These are phyloP conservation scores for Melanerpes formicivorus DNA, from an alignment of 2,113 vertebrate species.

Conservation along the genomic window DNA sequence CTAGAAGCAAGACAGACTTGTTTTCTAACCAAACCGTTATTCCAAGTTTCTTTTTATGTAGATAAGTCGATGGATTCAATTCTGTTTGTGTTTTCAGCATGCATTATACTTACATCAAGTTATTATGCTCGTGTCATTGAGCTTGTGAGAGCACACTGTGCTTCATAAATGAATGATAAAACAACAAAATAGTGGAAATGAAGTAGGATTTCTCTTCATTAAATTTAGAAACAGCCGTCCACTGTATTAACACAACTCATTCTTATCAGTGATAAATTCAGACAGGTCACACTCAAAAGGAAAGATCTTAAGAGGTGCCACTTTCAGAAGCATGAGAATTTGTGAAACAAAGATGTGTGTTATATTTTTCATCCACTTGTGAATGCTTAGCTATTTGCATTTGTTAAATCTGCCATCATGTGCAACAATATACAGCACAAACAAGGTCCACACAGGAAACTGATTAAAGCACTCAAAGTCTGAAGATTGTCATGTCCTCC, in stretches of 20 bases:
- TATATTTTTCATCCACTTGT: neutral
- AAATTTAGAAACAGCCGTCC: slow-evolving; percentile 7
- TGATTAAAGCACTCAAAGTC: slow-evolving; percentile 54
- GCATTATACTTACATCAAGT: slow-evolving; percentile 21
- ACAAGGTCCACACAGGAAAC: slow-evolving; percentile 13
- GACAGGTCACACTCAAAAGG: slow-evolving; percentile 23
- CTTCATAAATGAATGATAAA: neutral
- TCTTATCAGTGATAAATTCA: neutral
- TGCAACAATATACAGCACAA: slow-evolving; percentile 55
- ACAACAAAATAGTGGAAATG: neutral
- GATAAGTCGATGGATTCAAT: neutral
- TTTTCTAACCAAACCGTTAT: neutral
- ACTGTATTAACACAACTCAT: neutral
- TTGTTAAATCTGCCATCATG: slow-evolving; percentile 52
- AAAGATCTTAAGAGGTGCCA: neutral
- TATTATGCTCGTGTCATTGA: neutral
- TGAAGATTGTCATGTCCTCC: slow-evolving; percentile 36
- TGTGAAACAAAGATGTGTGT: slow-evolving; percentile 20
- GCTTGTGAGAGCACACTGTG: neutral
- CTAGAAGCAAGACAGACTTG: neutral
- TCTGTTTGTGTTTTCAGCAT: slow-evolving; percentile 23
- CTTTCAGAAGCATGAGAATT: slow-evolving; percentile 44
- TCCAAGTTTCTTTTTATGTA: neutral
- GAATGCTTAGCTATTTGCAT: slow-evolving; percentile 20
- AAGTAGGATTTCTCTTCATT: neutral